Evolutionary conservation across 2,797 vertebrate genomes (phyloP), one percentile per base, ranked within the genome.

Genomic region (Micropoecilia bifurca): DNA sequence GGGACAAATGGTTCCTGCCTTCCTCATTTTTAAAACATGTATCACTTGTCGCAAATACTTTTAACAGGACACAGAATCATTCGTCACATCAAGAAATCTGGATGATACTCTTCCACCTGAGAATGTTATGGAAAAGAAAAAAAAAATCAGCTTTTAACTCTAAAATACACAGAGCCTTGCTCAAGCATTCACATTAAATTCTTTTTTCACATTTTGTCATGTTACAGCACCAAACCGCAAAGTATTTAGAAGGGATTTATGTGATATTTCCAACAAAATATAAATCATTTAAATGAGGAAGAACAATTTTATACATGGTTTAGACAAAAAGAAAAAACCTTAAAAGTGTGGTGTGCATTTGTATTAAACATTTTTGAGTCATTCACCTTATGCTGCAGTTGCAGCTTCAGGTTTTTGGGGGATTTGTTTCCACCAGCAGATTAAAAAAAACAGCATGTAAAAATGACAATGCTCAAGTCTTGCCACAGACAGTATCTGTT

Each of bases 131-230:
- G 28, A 14, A 30, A 59, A 28, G 53, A 66, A 25, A 12, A 68
- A 68, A 68, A 68, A 45, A 9, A n/a, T 41, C 20, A 43, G 18
- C 39, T n/a, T 41, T 69, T n/a, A 69, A n/a, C 39, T n/a, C 10
- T 33, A n/a, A 43, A 43, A 68, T 25, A 25, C 1, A 8, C 30
- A 61, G 59, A 33, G 59, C 63, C 8, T 41, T 22, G 2, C 33
- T 36, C 18, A 36, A 39, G 33, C 13, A 8, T 9, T 66, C 61
- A 20, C 6, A 9, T 16, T 20, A 3, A 7, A 20, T 63, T 3
- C 30, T 63, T 63, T 68, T 25, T 68, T 41, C 8, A 68, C 36
- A 68, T 68, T 68, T 68, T 68, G 39, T 25, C 61, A 66, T 39
- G 33, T 66, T 66, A 66, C 28, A 66, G 33, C 13, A 66, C 61